Base-by-base conservation (phyloP, 2,888 invertebrate species). In the Cephus spinipes region DNA sequence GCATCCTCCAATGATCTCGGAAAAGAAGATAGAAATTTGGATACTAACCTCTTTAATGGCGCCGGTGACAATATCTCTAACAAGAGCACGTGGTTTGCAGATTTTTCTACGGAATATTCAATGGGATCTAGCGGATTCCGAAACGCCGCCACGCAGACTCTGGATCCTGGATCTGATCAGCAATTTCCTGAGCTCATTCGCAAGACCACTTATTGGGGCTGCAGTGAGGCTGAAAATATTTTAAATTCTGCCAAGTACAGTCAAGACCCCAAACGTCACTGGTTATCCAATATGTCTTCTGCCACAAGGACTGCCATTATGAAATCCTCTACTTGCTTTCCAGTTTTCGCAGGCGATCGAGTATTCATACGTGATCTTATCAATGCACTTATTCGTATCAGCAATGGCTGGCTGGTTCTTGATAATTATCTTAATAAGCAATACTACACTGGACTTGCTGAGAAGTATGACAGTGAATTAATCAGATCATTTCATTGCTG, bases 371-470 rank as follows among this genome's bases (percentile, higher is more conserved):
- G 85, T 11, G 90, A 90, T 31, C 80, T 90, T 12, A 86, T 90
- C 23, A 90, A 88, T 69, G 86, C 90, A 3, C 80, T 89, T 31
- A 34, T 90, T 12, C 85, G 90, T 34, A 87, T 90, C 74, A 87
- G 88, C 78, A 90, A 90, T 74, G 90, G 90, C 4, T 90, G 90
- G 90, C 85, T 90, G 3, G 83, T 89, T 23, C 85, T 90, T 12
- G 90, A 90, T 69, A 90, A 90, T 77, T 90, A 90, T 75, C 74
- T 90, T 3, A 90, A 90, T 83, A 90, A 90, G 76, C 89, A 89
- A 33, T 88, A 89, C 12, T 86, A 87, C 77, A 87, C 89, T 0
- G 87, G 82, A 77, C 77, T 90, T 1, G 78, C 81, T 12, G 86
- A 87, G 6, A 90, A 89, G 74, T 84, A 84, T 68, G 87, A 90